Conservation (phyloP, 2,888 invertebrate species). For the Taphrorychus bicolor region DNA sequence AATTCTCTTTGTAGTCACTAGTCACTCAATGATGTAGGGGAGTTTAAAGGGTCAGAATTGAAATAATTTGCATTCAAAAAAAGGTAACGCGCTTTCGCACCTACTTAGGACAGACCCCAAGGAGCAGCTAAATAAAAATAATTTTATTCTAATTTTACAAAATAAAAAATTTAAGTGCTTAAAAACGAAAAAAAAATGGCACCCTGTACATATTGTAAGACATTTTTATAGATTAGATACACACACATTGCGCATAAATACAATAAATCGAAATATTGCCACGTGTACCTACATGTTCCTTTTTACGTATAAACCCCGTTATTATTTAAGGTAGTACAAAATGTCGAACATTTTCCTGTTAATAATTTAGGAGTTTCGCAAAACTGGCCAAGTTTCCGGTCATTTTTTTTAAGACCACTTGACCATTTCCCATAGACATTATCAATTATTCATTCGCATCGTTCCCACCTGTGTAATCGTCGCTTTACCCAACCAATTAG, state of each 20-base stretch:
- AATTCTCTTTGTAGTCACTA: too few species aligned
- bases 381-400: slow-evolving; percentile 8
- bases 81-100: too few species aligned
- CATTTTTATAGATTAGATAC: background rate
- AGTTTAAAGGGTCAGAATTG: too few species aligned
- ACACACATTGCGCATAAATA: background rate
- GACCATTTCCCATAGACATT: slow-evolving; percentile 18
- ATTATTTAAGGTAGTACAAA: background rate
- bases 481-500: too few species aligned
- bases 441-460: slow-evolving; percentile 18
- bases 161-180: too few species aligned
- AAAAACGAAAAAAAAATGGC: too few species aligned
- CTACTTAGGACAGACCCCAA: too few species aligned
- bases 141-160: too few species aligned
- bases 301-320: background rate
- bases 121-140: too few species aligned
- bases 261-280: background rate
- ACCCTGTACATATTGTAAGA: too few species aligned
- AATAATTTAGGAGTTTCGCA: slow-evolving; percentile 18
- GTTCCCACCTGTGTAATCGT: background rate
- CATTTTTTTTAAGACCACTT: slow-evolving; percentile 19
- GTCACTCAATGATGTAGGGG: too few species aligned
- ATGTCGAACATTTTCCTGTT: background rate
- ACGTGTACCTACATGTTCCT: slow-evolving; percentile 2
- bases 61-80: too few species aligned